Base-by-base conservation (phyloP, 1,140 invertebrate species). In the Hormaphis cornu region DNA sequence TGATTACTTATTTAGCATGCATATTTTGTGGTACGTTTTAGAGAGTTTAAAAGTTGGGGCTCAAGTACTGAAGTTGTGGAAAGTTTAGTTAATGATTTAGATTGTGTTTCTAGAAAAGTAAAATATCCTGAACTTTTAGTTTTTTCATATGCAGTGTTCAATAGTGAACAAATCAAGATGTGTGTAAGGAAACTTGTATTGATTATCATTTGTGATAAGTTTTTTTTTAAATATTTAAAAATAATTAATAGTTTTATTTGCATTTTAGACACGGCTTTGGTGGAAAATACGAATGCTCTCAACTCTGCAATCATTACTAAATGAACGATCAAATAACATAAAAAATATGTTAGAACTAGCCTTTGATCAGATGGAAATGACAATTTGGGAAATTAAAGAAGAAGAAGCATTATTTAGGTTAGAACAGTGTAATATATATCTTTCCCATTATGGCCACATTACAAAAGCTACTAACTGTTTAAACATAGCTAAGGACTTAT, bases 241-340 rank as follows among this genome's bases (percentile, higher is more conserved):
- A 74, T 22, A 72, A 80, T 37, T 46, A n/a, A n/a, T 14, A 58
- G 9, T 50, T 52, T 40, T 18, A 75, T 77, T 40, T 79, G 79
- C 77, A 66, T 81, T 77, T 59, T 71, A 83, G 77, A 77, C 83
- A 14, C 73, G 77, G 72, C 73, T 81, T 18, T 91, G 88, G 89
- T 93, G 91, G 91, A 76, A 81, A 48, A 78, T 93, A 69, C 81
- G 90, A 74, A 78, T 81, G 66, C 80, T 89, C 73, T 80, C 84
- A n/a, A 76, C 89, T 20, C 87, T 92, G 76, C 90, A 93, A 77
- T 79, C 82, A 71, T 77, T 87, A 44, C 76, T 93, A 16, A 86
- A 90, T 73, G 90, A 93, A 71, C 78, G 80, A 37, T 88, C 87
- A 53, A 81, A 82, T 4, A 78, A 81, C 22, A 73, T 94, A 3